Evolutionary conservation across 1,140 invertebrate species (phyloP).

Genomic region (Bombus waltoni): DNA sequence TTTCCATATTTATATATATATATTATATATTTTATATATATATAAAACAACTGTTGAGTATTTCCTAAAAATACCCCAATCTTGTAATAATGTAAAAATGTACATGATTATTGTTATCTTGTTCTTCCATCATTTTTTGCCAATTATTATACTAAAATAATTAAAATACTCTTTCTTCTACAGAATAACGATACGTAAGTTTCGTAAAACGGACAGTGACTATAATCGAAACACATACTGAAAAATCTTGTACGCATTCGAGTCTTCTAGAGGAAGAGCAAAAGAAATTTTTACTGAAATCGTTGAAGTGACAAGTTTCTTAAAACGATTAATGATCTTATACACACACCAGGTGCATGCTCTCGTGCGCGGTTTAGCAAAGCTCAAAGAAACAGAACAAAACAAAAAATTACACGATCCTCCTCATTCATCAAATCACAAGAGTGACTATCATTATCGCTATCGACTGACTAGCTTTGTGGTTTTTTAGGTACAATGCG

Average conservation of each 20-base stretch:
- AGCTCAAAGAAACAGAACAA: neutral
- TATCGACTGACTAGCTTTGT: conserved; percentile 61
- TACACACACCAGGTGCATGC: conserved; percentile 52
- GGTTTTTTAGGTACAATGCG: conserved; percentile 76
- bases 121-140: neutral
- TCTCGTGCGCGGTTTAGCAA: conserved; percentile 23
- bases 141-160: neutral
- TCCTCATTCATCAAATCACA: neutral
- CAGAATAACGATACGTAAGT: conserved; percentile 23
- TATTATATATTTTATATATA: too few relatives aligned
- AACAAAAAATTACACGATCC: conserved; percentile 8
- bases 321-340: neutral
- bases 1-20: too few relatives aligned
- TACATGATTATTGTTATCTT: neutral
- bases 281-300: neutral
- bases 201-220: neutral
- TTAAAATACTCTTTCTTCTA: neutral
- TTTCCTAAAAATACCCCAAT: neutral
- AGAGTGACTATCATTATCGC: neutral
- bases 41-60: neutral
- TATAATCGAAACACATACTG: neutral
- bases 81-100: neutral
- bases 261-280: neutral
- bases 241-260: neutral
- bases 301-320: neutral